These are phyloP conservation scores for Crotalus horridus DNA, from an alignment of 2,113 vertebrate species.

Conservation along the genomic window DNA sequence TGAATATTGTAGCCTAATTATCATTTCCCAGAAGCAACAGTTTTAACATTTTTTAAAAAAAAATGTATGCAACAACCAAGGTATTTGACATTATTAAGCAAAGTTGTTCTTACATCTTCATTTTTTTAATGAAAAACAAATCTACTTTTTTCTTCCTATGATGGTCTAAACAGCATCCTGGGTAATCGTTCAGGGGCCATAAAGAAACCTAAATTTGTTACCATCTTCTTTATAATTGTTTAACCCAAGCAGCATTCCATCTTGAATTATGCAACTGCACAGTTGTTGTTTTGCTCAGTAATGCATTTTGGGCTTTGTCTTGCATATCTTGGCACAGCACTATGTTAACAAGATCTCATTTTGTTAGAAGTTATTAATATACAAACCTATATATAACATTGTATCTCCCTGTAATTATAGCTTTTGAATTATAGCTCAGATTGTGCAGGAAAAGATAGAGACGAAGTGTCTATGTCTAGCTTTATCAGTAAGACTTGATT, in stretches of 20 bases:
- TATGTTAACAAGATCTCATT: constrained; percentile 6
- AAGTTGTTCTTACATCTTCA: constrained; percentile 5
- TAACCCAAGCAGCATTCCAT: background rate
- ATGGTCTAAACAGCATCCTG: background rate
- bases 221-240: background rate
- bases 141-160: background rate
- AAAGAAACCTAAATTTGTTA: constrained; percentile 17
- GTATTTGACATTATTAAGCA: background rate
- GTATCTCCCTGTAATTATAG: constrained; percentile 26
- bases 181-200: background rate
- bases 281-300: background rate
- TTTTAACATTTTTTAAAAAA: background rate
- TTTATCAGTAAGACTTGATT: background rate
- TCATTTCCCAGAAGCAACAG: background rate
- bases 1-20: background rate
- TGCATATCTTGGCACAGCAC: constrained; percentile 13
- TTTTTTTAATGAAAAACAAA: background rate
- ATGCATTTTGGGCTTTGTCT: background rate
- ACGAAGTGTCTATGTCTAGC: background rate
- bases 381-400: constrained; percentile 31
- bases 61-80: background rate
- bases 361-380: constrained; percentile 29
- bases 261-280: background rate
- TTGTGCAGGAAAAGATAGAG: background rate
- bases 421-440: background rate